Percentiles rank a stretch among this genome's conserved stretches.
phyloP scores from a whole-genome alignment of 2,797 vertebrate genomes.

The Nyctibius grandis region DNA sequence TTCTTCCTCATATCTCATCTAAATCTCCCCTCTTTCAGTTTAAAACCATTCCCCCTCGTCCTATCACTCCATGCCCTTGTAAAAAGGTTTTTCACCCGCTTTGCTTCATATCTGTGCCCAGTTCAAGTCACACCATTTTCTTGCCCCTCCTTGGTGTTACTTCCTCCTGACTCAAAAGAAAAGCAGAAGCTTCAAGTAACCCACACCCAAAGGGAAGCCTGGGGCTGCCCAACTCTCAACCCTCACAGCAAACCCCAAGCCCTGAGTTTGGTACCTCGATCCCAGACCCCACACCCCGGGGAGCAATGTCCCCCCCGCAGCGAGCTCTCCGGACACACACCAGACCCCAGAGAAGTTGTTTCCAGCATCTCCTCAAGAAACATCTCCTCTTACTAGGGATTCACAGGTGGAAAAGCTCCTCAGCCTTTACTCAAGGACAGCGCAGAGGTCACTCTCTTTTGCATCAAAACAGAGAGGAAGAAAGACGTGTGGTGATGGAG shows the following conservation, averaged over 20 bases:
- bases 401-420: neutral
- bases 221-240: neutral
- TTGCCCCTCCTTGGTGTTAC: neutral
- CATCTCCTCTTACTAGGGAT: neutral
- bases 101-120: neutral
- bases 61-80: too few species aligned
- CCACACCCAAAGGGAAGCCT: neutral
- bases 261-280: neutral
- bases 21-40: too few species aligned
- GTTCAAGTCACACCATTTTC: neutral
- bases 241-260: too few species aligned
- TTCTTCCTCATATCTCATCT: too few species aligned
- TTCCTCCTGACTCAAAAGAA: neutral
- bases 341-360: rapidly evolving
- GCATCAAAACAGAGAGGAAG: neutral
- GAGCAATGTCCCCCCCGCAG: too few species aligned
- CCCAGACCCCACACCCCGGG: rapidly evolving
- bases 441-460: neutral
- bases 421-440: neutral
- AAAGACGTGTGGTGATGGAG: rapidly evolving
- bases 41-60: too few species aligned
- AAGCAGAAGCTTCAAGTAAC: neutral
- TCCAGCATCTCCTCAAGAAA: neutral
- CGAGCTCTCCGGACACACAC: rapidly evolving
- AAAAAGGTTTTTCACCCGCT: too few species aligned